phyloP scores from a whole-genome alignment of 1,140 invertebrate species.

The Melanaphis sacchari region DNA sequence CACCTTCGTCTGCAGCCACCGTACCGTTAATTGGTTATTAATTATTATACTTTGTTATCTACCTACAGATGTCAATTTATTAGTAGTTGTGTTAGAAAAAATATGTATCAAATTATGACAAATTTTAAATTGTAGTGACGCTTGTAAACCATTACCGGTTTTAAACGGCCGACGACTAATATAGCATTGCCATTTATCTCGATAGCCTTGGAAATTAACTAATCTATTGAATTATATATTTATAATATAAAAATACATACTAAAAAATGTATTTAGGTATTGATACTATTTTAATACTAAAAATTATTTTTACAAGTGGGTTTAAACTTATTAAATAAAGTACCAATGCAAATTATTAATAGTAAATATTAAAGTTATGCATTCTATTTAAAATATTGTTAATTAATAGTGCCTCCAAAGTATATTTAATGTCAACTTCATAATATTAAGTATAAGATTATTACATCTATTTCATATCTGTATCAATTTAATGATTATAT shows the following conservation, averaged over 20 bases:
- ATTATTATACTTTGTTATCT: neutral
- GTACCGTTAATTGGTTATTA: neutral
- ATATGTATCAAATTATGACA: neutral
- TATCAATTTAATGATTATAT: neutral
- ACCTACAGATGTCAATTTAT: neutral
- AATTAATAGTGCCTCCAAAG: neutral
- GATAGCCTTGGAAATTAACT: slow-evolving; percentile 30
- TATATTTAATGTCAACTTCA: neutral
- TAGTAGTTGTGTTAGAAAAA: neutral
- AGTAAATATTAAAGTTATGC: neutral
- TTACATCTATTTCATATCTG: too few species aligned
- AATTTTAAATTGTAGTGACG: neutral
- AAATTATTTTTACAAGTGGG: neutral
- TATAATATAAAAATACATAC: neutral
- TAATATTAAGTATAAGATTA: neutral
- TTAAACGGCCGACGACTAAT: neutral
- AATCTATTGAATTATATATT: neutral
- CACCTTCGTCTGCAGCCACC: neutral
- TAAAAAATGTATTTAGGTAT: neutral
- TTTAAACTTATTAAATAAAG: neutral
- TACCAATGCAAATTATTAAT: neutral
- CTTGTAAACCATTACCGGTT: neutral
- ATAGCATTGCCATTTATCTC: neutral
- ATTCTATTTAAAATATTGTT: neutral
- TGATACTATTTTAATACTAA: neutral